Percentiles rank a stretch among this genome's conserved stretches.
Conservation (phyloP, 2,888 invertebrate species). For the Zygothrica quintamaculata region DNA sequence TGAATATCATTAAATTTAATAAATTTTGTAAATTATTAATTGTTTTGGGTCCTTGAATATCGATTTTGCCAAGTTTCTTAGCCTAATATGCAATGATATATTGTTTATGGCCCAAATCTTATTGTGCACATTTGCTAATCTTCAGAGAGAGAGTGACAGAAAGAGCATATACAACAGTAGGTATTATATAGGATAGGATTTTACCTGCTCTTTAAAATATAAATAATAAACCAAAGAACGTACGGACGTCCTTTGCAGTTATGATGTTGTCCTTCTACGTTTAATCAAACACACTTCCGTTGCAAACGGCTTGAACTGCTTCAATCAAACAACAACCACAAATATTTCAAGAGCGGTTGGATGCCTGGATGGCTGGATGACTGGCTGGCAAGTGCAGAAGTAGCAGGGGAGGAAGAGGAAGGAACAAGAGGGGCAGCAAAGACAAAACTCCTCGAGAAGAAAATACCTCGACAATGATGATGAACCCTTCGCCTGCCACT, state of each 20-base stretch:
- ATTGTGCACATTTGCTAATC: conserved; percentile 14
- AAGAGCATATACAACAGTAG: no score
- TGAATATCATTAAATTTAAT: no score
- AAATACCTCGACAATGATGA: conserved; percentile 74
- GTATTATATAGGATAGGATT: conserved; percentile 12
- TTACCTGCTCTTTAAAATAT: conserved; percentile 67
- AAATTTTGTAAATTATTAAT: no score
- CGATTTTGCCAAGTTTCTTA: no score
- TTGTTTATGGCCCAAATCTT: neutral
- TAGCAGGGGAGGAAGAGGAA: conserved; percentile 4
- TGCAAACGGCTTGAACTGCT: conserved; percentile 79
- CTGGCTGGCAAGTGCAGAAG: conserved; percentile 65
- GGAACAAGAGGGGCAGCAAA: conserved; percentile 35
- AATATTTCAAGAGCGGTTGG: conserved; percentile 77
- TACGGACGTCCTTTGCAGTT: conserved; percentile 27
- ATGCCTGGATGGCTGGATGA: conserved; percentile 49
- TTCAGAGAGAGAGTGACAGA: neutral
- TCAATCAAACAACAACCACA: conserved; percentile 79
- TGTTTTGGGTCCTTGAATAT: no score
- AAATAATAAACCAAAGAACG: conserved; percentile 18
- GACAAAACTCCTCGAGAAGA: conserved; percentile 78
- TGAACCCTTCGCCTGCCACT: conserved; percentile 76
- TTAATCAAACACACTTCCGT: conserved; percentile 79
- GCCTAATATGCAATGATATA: no score
- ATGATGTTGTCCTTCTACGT: conserved; percentile 71